phyloP scores from a whole-genome alignment of 2,797 vertebrate species.

The Centroberyx gerrardi region DNA sequence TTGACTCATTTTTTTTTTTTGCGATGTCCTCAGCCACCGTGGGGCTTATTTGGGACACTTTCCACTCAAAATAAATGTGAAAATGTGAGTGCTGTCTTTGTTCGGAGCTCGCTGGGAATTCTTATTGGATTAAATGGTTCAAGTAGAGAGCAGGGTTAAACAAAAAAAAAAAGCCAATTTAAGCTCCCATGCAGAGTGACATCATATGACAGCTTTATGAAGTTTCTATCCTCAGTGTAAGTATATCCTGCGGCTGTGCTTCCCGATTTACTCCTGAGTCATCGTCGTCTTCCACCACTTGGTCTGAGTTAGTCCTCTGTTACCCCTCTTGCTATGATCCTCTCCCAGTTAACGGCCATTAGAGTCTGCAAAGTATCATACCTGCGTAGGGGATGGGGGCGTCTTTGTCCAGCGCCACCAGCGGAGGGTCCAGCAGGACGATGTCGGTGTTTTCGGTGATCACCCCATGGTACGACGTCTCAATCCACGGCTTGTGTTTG shows the following conservation, averaged over 20 bases:
- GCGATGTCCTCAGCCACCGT: slow-evolving; percentile 36
- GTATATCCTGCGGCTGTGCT: slow-evolving; percentile 35
- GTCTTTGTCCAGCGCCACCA: slow-evolving; percentile 97
- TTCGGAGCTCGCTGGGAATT: slow-evolving; percentile 46
- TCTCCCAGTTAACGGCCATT: slow-evolving; percentile 4
- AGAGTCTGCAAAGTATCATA: slow-evolving; percentile 68
- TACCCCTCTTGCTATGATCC: slow-evolving; percentile 1
- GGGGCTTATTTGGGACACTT: slow-evolving; percentile 64
- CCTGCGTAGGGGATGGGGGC: slow-evolving; percentile 97
- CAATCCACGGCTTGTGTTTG: slow-evolving; percentile 99
- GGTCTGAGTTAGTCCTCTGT: slow-evolving; percentile 11
- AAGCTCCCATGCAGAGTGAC: slow-evolving; percentile 33
- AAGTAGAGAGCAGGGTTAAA: slow-evolving; percentile 19
- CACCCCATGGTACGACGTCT: slow-evolving; percentile 96
- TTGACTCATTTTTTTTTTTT: slow-evolving; percentile 46
- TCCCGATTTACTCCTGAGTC: slow-evolving; percentile 60
- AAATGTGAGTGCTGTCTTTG: slow-evolving; percentile 46
- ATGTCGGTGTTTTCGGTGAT: slow-evolving; percentile 96
- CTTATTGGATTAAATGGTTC: slow-evolving; percentile 62
- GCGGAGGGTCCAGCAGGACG: slow-evolving; percentile 95
- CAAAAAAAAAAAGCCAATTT: slow-evolving; percentile 30
- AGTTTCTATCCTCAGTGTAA: slow-evolving; percentile 47
- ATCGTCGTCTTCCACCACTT: slow-evolving; percentile 14
- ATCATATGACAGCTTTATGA: slow-evolving; percentile 54
- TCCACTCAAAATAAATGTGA: slow-evolving; percentile 55